These are phyloP conservation scores for Pantelozetes paolii DNA, from an alignment of 2,888 invertebrate genomes.

Conservation along the genomic window DNA sequence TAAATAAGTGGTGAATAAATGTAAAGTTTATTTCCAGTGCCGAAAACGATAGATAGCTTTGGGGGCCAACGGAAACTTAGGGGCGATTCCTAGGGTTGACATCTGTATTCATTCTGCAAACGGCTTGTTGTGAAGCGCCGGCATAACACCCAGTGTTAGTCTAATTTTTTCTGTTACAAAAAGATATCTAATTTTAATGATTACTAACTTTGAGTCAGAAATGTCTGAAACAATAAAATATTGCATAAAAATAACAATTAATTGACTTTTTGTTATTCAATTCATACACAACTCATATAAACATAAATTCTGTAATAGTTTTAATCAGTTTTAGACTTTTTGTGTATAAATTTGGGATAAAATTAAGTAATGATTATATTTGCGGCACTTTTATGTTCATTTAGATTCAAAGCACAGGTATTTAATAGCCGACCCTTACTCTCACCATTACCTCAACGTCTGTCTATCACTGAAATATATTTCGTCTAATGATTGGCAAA, in stretches of 20 bases:
- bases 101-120: slow-evolving; percentile 1
- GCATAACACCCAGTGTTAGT: too few species aligned
- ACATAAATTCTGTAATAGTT: too few species aligned
- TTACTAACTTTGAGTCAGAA: too few species aligned
- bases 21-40: background rate
- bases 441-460: background rate
- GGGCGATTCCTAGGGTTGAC: background rate
- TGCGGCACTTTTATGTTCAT: slow-evolving; percentile 25
- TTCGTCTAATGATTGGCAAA: slow-evolving; percentile 10
- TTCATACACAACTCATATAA: too few species aligned
- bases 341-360: background rate
- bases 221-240: too few species aligned
- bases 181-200: too few species aligned
- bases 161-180: too few species aligned
- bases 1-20: background rate
- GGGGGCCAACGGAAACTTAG: slow-evolving; percentile 17
- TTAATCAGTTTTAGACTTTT: background rate
- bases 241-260: too few species aligned
- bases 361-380: slow-evolving; percentile 14
- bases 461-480: slow-evolving; percentile 6
- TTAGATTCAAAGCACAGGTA: background rate
- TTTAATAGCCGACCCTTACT: background rate
- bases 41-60: background rate
- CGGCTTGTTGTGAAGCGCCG: too few species aligned
- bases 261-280: too few species aligned